Evolutionary conservation across 2,888 invertebrate genomes (phyloP).

Genomic region (Acanthopleura granulata): DNA sequence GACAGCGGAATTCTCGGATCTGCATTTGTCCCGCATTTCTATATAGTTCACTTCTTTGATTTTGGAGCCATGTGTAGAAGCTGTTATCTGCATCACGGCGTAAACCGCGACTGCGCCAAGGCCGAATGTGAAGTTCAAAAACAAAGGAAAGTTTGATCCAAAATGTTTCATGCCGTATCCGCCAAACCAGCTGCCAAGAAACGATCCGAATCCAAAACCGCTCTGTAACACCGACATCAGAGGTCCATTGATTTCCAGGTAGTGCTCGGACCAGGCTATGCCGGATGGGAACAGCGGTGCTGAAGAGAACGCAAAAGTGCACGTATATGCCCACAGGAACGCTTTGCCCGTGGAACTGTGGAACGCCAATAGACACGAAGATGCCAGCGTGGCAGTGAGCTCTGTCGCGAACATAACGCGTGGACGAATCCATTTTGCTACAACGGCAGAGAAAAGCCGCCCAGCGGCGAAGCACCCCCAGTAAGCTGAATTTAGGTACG

Average conservation of each 20-base stretch:
- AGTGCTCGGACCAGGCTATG: not conserved
- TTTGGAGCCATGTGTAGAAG: not conserved
- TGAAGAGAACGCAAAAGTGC: not conserved
- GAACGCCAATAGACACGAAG: not conserved
- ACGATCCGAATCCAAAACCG: not conserved
- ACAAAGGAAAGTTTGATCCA: not conserved
- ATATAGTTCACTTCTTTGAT: not conserved
- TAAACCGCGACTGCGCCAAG: not conserved
- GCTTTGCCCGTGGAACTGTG: no score
- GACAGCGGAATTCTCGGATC: no score
- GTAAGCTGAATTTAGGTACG: not conserved
- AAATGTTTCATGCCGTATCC: not conserved
- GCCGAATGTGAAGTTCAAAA: not conserved
- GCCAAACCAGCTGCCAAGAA: not conserved
- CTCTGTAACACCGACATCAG: not conserved
- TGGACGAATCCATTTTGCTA: not conserved
- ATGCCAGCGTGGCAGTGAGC: not conserved
- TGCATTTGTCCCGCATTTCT: not conserved
- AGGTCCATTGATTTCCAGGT: constrained; percentile 7
- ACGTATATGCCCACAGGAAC: not conserved
- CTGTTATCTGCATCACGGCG: not conserved
- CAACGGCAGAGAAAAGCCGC: not conserved
- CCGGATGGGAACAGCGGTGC: constrained; percentile 4
- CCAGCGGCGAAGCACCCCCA: not conserved
- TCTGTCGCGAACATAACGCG: not conserved